Conservation (phyloP, 2,888 invertebrate genomes). For the Chrysodeixis includens region DNA sequence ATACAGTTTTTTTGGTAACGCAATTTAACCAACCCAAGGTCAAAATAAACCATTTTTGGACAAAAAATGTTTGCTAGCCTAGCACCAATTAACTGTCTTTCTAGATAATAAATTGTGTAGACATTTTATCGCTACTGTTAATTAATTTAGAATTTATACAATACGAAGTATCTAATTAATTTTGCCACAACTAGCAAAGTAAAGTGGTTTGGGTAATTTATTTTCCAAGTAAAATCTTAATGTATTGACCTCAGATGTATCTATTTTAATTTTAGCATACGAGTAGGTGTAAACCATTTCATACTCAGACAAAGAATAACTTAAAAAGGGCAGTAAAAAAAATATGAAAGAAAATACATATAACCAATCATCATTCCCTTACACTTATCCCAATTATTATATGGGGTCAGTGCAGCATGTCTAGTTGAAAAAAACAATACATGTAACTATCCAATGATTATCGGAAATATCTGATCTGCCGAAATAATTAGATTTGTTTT, state of each 20-base stretch:
- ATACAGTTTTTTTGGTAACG: background rate
- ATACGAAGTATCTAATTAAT: conserved; percentile 38
- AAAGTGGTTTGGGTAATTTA: background rate
- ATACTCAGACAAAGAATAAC: too few relatives aligned
- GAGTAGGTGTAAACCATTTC: too few relatives aligned
- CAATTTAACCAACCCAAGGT: conserved; percentile 11
- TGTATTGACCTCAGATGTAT: background rate
- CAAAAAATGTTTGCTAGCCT: conserved; percentile 16
- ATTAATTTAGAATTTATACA: conserved; percentile 44
- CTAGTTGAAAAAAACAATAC: too few relatives aligned
- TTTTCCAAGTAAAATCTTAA: background rate
- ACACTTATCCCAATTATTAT: too few relatives aligned
- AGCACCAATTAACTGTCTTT: conserved; percentile 26
- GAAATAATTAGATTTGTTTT: too few relatives aligned
- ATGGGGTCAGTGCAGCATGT: too few relatives aligned
- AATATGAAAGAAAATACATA: too few relatives aligned
- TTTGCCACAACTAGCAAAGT: conserved; percentile 12
- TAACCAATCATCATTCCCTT: too few relatives aligned
- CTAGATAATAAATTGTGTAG: conserved; percentile 44
- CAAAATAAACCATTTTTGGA: conserved; percentile 9
- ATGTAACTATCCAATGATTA: too few relatives aligned
- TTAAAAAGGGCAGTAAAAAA: too few relatives aligned
- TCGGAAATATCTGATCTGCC: too few relatives aligned
- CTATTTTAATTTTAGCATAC: conserved; percentile 19
- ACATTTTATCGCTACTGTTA: conserved; percentile 31